Conservation (phyloP, 2,888 invertebrate species). For the Halictus ligatus region DNA sequence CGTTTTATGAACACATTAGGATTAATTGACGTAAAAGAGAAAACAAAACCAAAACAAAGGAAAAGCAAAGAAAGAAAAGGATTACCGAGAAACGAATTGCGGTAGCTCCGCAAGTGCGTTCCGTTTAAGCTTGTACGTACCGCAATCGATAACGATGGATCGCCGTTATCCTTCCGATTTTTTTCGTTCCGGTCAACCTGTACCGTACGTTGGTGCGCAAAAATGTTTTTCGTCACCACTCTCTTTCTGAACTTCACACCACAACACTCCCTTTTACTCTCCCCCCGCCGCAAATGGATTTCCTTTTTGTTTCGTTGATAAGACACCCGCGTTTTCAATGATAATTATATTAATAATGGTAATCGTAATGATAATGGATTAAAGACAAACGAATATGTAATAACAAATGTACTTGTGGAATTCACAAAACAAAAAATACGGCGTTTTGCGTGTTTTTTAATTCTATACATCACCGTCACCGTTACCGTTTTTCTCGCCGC, state of each 20-base stretch:
- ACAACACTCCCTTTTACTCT: slow-evolving; percentile 37
- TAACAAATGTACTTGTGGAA: slow-evolving; percentile 78
- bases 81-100: slow-evolving; percentile 42
- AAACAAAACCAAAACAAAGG: background rate
- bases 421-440: slow-evolving; percentile 73
- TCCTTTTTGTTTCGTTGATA: slow-evolving; percentile 54
- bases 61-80: background rate
- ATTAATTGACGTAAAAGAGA: slow-evolving; percentile 65
- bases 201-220: slow-evolving; percentile 57
- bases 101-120: slow-evolving; percentile 54
- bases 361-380: slow-evolving; percentile 70
- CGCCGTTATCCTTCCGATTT: slow-evolving; percentile 33
- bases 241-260: slow-evolving; percentile 20
- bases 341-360: slow-evolving; percentile 68
- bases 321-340: slow-evolving; percentile 69
- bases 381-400: slow-evolving; percentile 74
- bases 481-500: slow-evolving; percentile 52
- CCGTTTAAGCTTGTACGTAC: slow-evolving; percentile 58
- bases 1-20: slow-evolving; percentile 77
- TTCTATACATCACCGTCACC: slow-evolving; percentile 61
- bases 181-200: slow-evolving; percentile 61
- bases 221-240: slow-evolving; percentile 44
- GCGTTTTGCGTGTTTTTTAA: slow-evolving; percentile 75
- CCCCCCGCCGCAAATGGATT: slow-evolving; percentile 3
- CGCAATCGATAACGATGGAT: slow-evolving; percentile 31